These are phyloP conservation scores for Thamnophis sirtalis DNA, from an alignment of 2,113 vertebrate species.

Conservation along the genomic window DNA sequence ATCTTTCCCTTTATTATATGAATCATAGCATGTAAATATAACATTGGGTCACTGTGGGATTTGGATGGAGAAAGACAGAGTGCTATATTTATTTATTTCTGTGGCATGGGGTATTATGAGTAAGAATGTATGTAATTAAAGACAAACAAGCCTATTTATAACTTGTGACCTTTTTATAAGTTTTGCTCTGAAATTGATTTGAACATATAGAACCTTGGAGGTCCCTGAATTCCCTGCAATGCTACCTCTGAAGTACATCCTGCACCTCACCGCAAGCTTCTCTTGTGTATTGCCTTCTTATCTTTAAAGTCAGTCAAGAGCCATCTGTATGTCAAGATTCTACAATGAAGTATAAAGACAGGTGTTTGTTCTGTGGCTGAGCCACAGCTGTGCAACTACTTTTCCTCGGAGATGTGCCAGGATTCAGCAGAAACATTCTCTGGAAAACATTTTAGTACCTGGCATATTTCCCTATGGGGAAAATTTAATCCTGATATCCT, in stretches of 20 bases:
- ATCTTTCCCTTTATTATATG: constrained; percentile 34
- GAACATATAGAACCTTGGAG: neutral
- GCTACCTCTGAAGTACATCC: neutral
- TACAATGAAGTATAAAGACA: neutral
- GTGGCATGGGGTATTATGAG: neutral
- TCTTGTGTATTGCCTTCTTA: neutral
- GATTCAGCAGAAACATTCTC: neutral
- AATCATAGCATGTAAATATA: constrained; percentile 10
- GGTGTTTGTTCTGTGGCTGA: neutral
- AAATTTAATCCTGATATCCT: neutral
- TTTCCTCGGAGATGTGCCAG: neutral
- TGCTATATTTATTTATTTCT: constrained; percentile 5
- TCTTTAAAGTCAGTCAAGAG: neutral
- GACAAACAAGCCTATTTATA: neutral
- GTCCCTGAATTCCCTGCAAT: neutral
- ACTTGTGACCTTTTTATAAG: neutral
- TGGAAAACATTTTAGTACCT: neutral
- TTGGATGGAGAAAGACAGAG: neutral
- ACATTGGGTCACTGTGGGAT: neutral
- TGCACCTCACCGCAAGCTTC: too few species aligned
- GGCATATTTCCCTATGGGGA: neutral
- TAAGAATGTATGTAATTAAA: neutral
- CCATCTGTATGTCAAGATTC: neutral
- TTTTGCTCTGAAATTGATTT: neutral
- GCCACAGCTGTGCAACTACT: neutral